Conservation (phyloP, 2,797 vertebrate species). For the Sebastiscus albofasciatus region DNA sequence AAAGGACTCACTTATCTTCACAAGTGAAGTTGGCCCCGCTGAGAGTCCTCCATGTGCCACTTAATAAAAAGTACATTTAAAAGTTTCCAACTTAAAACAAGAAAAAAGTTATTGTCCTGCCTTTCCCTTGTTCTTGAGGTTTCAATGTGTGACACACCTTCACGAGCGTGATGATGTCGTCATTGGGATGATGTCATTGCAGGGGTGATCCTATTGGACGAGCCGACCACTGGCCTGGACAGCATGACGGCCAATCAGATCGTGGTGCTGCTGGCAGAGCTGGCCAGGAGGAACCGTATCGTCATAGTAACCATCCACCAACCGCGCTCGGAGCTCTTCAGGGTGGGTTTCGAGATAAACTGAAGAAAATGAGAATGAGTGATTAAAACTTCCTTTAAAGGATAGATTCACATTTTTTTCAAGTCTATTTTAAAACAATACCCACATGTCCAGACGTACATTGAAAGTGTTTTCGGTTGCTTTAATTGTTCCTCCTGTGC, state of each 20-base stretch:
- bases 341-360: slow-evolving; percentile 76
- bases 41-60: slow-evolving; percentile 66
- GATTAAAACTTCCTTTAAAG: not conserved
- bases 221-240: slow-evolving; percentile 96
- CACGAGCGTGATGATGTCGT: slow-evolving; percentile 18
- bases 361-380: not conserved
- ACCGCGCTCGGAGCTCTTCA: slow-evolving; percentile 96
- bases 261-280: slow-evolving; percentile 86
- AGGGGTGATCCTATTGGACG: slow-evolving; percentile 95
- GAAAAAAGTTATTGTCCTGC: slow-evolving; percentile 51
- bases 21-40: slow-evolving; percentile 62
- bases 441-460: not conserved
- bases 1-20: slow-evolving; percentile 74
- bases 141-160: slow-evolving; percentile 22
- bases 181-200: slow-evolving; percentile 45
- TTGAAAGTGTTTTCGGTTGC: not conserved
- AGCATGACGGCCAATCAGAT: slow-evolving; percentile 97
- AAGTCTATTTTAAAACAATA: not conserved
- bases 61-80: slow-evolving; percentile 68
- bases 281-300: slow-evolving; percentile 90
- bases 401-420: not conserved
- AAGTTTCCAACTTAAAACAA: slow-evolving; percentile 63
- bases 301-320: slow-evolving; percentile 97
- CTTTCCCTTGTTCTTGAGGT: slow-evolving; percentile 29
- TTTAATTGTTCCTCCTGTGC: not conserved